Evolutionary conservation across 2,888 invertebrate genomes (phyloP).

Genomic region (Macrophya alboannulata): DNA sequence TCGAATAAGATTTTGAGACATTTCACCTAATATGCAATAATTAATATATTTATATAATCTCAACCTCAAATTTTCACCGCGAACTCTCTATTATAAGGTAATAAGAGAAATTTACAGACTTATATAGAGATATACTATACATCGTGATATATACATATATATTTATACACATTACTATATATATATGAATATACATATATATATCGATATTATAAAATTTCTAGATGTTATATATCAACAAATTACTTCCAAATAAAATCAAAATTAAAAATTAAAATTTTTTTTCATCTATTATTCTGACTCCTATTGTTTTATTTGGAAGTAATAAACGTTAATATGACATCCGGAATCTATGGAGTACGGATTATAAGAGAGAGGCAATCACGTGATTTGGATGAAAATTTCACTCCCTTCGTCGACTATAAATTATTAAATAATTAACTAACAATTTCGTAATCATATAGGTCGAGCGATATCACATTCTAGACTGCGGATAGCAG

Average conservation of each 20-base stretch:
- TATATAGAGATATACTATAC: conserved; percentile 20
- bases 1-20: neutral
- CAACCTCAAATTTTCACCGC: conserved; percentile 23
- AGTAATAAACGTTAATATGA: neutral
- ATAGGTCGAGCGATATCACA: conserved; percentile 60
- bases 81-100: neutral
- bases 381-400: conserved; percentile 53
- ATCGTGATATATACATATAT: conserved; percentile 8
- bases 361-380: conserved; percentile 47
- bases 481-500: conserved; percentile 65
- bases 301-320: neutral
- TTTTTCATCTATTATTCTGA: neutral
- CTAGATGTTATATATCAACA: neutral
- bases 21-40: neutral
- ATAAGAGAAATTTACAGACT: conserved; percentile 32
- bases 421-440: conserved; percentile 46
- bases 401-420: conserved; percentile 25
- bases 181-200: neutral
- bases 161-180: neutral
- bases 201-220: conserved; percentile 14
- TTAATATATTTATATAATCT: neutral
- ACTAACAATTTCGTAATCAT: conserved; percentile 37
- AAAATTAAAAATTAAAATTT: neutral
- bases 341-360: neutral
- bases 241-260: neutral